Conservation (phyloP, 2,797 vertebrate species). For the Rhinogobio ventralis region DNA sequence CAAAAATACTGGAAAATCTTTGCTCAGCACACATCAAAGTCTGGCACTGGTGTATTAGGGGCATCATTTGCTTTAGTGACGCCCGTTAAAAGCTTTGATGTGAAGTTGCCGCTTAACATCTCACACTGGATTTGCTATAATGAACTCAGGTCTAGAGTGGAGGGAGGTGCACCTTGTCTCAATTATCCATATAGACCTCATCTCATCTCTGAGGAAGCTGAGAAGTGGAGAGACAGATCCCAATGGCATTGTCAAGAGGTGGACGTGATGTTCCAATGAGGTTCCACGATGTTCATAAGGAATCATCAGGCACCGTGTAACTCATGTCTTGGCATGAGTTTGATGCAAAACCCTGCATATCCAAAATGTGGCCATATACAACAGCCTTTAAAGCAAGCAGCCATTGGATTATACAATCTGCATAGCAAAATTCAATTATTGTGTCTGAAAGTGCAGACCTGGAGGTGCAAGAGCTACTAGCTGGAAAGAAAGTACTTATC, state of each 20-base stretch:
- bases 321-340: conserved; percentile 58
- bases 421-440: background rate
- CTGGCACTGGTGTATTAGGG: conserved; percentile 36
- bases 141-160: conserved; percentile 28
- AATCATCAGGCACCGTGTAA: conserved; percentile 68
- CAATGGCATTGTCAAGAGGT: conserved; percentile 55
- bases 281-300: conserved; percentile 53
- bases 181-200: conserved; percentile 63
- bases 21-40: conserved; percentile 47
- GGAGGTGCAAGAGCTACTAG: background rate
- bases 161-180: conserved; percentile 70
- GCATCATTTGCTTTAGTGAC: conserved; percentile 27
- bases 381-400: conserved; percentile 25
- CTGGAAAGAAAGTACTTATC: background rate
- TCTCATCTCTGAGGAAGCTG: conserved; percentile 51
- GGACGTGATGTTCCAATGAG: conserved; percentile 55
- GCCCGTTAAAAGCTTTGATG: conserved; percentile 35
- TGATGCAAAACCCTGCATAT: conserved; percentile 38
- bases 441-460: background rate
- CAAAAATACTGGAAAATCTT: conserved; percentile 31
- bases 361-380: conserved; percentile 7
- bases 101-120: conserved; percentile 25
- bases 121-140: conserved; percentile 20
- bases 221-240: conserved; percentile 53
- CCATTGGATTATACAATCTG: background rate